Percentiles rank a stretch among this genome's conserved stretches.
phyloP scores from a whole-genome alignment of 2,888 invertebrate genomes.

The Stomorhina lunata region DNA sequence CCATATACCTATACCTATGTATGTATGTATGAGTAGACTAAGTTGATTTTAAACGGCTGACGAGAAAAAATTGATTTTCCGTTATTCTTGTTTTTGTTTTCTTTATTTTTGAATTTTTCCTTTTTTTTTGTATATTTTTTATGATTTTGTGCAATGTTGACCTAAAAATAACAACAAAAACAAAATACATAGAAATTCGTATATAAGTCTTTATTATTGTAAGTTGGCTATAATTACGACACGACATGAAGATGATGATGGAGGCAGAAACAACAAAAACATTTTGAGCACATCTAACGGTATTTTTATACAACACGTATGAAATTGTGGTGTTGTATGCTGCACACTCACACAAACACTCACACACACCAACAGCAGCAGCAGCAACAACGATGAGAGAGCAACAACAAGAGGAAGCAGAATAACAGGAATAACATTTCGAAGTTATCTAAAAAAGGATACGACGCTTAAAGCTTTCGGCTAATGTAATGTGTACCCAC shows the following conservation, averaged over 20 bases:
- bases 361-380: background rate
- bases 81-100: slow-evolving; percentile 11
- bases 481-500: background rate
- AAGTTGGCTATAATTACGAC: slow-evolving; percentile 26
- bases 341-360: background rate
- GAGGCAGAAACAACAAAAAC: slow-evolving; percentile 16
- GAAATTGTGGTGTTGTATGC: slow-evolving; percentile 12
- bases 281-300: slow-evolving; percentile 50
- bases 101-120: background rate
- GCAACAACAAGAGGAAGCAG: background rate
- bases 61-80: slow-evolving; percentile 56
- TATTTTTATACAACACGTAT: slow-evolving; percentile 25
- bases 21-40: background rate
- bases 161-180: slow-evolving; percentile 50
- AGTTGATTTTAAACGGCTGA: slow-evolving; percentile 16
- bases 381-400: background rate
- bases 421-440: slow-evolving; percentile 24
- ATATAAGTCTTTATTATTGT: slow-evolving; percentile 12
- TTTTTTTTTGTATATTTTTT: slow-evolving; percentile 21
- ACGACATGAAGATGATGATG: slow-evolving; percentile 14
- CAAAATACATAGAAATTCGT: background rate
- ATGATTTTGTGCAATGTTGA: slow-evolving; percentile 54
- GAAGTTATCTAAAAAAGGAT: slow-evolving; percentile 29
- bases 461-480: slow-evolving; percentile 25
- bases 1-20: no score